phyloP scores from a whole-genome alignment of 1,140 invertebrate species.

The Metopolophium dirhodum region DNA sequence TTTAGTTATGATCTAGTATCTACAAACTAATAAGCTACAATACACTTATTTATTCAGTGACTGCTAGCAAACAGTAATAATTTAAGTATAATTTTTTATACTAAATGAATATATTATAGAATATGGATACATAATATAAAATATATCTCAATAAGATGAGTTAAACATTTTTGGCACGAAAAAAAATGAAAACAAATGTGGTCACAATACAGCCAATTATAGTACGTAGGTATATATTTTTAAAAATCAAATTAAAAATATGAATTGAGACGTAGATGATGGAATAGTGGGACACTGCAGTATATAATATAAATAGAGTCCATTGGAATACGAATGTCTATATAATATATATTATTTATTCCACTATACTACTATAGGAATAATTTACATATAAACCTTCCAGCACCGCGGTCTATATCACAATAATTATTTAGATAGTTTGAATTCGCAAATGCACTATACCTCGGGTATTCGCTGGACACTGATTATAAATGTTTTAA shows the following conservation, averaged over 20 bases:
- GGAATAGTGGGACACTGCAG: background rate
- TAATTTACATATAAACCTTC: background rate
- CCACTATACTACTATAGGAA: background rate
- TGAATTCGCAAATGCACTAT: background rate
- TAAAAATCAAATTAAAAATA: background rate
- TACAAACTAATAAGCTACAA: background rate
- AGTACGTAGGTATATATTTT: background rate
- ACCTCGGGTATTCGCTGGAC: background rate
- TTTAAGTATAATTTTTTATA: background rate
- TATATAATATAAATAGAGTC: background rate
- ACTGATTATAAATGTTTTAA: background rate
- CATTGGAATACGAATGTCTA: background rate
- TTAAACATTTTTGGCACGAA: background rate
- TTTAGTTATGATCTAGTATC: too few species aligned
- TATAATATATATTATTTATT: background rate
- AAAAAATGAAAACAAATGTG: background rate
- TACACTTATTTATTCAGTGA: background rate
- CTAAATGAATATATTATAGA: background rate
- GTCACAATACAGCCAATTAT: background rate
- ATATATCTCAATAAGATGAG: background rate
- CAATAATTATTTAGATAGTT: background rate
- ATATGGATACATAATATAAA: background rate
- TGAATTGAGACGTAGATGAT: background rate
- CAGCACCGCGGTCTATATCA: background rate
- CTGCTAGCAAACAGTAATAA: background rate